Evolutionary conservation across 1,140 invertebrate genomes (phyloP).

Genomic region (Penaeus japonicus): DNA sequence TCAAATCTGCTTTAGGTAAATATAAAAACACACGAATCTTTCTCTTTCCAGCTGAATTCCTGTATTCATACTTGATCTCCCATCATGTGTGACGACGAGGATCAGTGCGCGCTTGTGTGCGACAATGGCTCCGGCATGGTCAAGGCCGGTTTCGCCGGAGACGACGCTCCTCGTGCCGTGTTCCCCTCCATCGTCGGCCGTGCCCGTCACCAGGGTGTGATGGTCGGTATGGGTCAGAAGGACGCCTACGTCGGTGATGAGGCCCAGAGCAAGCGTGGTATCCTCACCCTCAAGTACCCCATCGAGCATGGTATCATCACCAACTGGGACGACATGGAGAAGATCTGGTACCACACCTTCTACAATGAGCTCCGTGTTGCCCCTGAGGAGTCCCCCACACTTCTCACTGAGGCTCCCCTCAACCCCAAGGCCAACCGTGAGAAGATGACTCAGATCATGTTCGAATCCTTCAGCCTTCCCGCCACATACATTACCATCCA

Average conservation of each 20-base stretch:
- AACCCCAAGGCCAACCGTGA: constrained; percentile 88
- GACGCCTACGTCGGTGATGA: constrained; percentile 90
- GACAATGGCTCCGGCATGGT: constrained; percentile 75
- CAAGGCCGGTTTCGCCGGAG: constrained; percentile 74
- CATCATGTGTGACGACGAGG: too few species aligned
- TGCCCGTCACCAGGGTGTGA: constrained; percentile 73
- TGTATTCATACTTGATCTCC: too few species aligned
- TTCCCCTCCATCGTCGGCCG: constrained; percentile 74
- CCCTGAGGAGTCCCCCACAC: constrained; percentile 90
- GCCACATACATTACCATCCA: constrained; percentile 61
- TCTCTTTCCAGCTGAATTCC: too few species aligned
- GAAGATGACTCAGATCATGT: constrained; percentile 76
- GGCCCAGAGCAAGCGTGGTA: constrained; percentile 90
- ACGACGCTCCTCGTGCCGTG: constrained; percentile 73
- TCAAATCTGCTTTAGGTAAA: too few species aligned
- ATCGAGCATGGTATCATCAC: constrained; percentile 95
- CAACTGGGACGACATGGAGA: constrained; percentile 98
- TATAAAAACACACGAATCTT: too few species aligned
- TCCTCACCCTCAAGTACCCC: constrained; percentile 90
- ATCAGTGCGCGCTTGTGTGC: constrained; percentile 60
- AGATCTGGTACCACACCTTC: constrained; percentile 96
- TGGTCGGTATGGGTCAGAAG: constrained; percentile 96
- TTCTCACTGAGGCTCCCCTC: constrained; percentile 90
- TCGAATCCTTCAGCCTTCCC: constrained; percentile 71
- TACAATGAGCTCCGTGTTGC: constrained; percentile 94